These are phyloP conservation scores for Odontesthes bonariensis DNA, from an alignment of 2,113 vertebrate genomes.

Conservation along the genomic window DNA sequence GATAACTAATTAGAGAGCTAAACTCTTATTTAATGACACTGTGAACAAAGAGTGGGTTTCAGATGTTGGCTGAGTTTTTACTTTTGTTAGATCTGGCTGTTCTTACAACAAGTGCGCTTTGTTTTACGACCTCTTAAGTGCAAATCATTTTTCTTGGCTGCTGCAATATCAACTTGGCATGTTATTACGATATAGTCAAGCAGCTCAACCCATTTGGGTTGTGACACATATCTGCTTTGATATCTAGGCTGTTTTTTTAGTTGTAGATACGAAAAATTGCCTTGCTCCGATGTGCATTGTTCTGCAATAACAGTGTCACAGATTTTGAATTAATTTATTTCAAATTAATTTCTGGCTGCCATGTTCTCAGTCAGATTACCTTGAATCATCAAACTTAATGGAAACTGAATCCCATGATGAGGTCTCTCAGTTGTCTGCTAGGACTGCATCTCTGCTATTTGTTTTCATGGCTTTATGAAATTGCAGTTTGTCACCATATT, in stretches of 20 bases:
- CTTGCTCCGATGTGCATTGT: background rate
- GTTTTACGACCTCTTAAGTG: slow-evolving; percentile 30
- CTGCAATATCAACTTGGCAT: slow-evolving; percentile 26
- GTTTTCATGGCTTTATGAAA: slow-evolving; percentile 27
- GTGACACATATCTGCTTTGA: slow-evolving; percentile 11
- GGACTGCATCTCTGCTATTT: background rate
- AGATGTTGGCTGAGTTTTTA: slow-evolving; percentile 25
- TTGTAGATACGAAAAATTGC: slow-evolving; percentile 12
- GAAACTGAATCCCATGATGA: slow-evolving; percentile 37
- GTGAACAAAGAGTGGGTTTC: slow-evolving; percentile 43
- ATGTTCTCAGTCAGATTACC: slow-evolving; percentile 17
- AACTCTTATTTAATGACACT: slow-evolving; percentile 31
- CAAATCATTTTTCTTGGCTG: slow-evolving; percentile 52
- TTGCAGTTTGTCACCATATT: slow-evolving; percentile 18
- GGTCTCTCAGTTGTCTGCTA: slow-evolving; percentile 6
- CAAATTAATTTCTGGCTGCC: slow-evolving; percentile 8
- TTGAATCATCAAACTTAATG: slow-evolving; percentile 18
- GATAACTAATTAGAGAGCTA: slow-evolving; percentile 26
- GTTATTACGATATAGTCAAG: slow-evolving; percentile 40
- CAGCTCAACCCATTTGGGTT: slow-evolving; percentile 28
- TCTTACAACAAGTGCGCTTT: slow-evolving; percentile 8
- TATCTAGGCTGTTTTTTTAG: slow-evolving; percentile 18
- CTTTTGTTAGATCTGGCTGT: slow-evolving; percentile 32
- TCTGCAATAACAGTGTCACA: background rate
- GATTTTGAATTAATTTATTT: slow-evolving; percentile 27